Base-by-base conservation (phyloP, 2,113 vertebrate species). In the Plectropomus leopardus region DNA sequence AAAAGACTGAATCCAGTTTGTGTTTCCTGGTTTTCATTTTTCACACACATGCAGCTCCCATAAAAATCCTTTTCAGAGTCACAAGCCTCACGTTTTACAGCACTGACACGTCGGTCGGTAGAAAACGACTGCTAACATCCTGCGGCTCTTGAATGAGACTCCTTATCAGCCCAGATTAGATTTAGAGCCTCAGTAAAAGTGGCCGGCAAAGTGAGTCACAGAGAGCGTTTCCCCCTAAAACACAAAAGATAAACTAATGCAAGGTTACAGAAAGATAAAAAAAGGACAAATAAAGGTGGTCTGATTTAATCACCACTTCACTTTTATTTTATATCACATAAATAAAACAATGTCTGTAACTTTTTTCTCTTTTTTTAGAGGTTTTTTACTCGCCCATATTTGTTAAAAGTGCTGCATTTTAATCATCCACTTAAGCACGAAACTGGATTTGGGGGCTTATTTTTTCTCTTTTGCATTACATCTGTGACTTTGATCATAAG, bases 11-110 rank as follows among this genome's bases (percentile, higher is more conserved):
- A 85, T 78, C 65, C 11, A 72, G 10, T 40, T 42, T 1, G 11
- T 63, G 84, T 47, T 40, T 90, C 77, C 78, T 89, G 83, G 82
- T 60, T 57, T 90, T 40, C 66, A 30, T 34, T 50, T 51, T n/a
- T 47, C 28, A 58, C 7, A 13, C 23, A 53, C 13, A 34, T 4
- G 0, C 24, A 15, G 26, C 53, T 44, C 48, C 5, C 9, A 57
- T 21, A 17, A 72, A 47, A 10, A 14, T 16, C 40, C 16, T 21
- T 7, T 6, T 83, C 26, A 26, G 3, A 23, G 4, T 55, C 66
- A 50, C 44, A 85, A 70, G 34, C 30, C 44, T 70, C 47, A 50
- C 16, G 5, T 76, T 75, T 61, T 54, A 65, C 53, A 59, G 4
- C 50, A 42, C 14, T 55, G 48, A 74, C 42, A n/a, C 36, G 16